phyloP scores from a whole-genome alignment of 2,113 vertebrate genomes.

The Hucho hucho region DNA sequence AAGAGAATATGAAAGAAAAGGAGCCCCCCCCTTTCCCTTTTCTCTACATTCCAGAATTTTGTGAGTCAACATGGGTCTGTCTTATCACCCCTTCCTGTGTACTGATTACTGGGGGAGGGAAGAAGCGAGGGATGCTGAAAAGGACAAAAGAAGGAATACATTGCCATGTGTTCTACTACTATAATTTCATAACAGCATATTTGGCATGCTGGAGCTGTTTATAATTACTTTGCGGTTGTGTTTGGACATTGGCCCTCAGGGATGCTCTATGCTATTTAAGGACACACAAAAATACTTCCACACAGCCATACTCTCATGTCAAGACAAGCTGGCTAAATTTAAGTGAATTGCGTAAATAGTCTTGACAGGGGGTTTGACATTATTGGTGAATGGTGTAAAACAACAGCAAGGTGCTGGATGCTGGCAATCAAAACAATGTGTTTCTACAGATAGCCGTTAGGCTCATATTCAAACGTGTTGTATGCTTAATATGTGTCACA shows the following conservation, averaged over 20 bases:
- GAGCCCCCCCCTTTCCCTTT: conserved; percentile 19
- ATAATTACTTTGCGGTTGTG: conserved; percentile 21
- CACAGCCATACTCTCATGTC: background rate
- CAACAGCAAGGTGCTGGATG: background rate
- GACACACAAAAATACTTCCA: conserved; percentile 23
- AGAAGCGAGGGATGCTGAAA: background rate
- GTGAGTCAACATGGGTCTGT: conserved; percentile 61
- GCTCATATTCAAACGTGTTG: conserved; percentile 3
- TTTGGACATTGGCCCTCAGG: conserved; percentile 13
- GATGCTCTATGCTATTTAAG: conserved; percentile 30
- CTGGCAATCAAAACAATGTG: conserved; percentile 1
- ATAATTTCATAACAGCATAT: conserved; percentile 17
- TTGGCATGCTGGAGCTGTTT: conserved; percentile 13
- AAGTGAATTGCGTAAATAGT: conserved; percentile 20
- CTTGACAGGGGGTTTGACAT: background rate
- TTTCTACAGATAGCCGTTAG: conserved; percentile 3
- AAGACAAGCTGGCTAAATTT: conserved; percentile 13
- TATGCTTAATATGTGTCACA: background rate
- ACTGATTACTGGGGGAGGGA: conserved; percentile 46
- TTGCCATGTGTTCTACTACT: background rate
- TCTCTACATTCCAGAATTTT: conserved; percentile 54
- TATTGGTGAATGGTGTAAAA: conserved; percentile 18
- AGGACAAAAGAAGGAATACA: conserved; percentile 10
- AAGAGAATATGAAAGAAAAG: background rate
- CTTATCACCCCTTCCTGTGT: conserved; percentile 68